phyloP scores from a whole-genome alignment of 2,888 invertebrate genomes.

The Glyphotaelius pellucidus region DNA sequence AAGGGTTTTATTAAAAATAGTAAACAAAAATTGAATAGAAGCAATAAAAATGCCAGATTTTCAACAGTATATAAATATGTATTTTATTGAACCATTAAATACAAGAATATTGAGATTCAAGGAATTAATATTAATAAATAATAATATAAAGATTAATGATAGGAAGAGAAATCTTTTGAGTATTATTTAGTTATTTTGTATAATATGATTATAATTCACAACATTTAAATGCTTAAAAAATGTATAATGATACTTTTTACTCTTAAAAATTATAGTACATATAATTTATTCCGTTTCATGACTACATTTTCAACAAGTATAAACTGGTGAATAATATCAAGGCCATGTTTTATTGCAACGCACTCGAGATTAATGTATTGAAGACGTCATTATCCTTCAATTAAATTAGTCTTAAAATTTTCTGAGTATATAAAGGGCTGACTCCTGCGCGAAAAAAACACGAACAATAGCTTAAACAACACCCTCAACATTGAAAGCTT shows the following conservation, averaged over 20 bases:
- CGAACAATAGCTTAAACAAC: too few species aligned
- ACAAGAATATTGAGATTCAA: constrained; percentile 24
- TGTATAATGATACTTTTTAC: neutral
- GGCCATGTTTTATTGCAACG: constrained; percentile 16
- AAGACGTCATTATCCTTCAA: neutral
- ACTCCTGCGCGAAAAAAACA: too few species aligned
- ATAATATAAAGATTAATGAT: neutral
- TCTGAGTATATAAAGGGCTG: neutral
- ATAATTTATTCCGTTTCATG: neutral
- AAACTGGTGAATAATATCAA: neutral
- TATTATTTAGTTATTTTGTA: neutral
- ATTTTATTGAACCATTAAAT: constrained; percentile 36
- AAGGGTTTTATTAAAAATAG: neutral
- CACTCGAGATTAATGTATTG: neutral
- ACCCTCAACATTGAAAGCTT: too few species aligned
- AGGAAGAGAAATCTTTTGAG: neutral
- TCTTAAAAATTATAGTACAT: neutral
- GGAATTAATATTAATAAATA: constrained; percentile 5
- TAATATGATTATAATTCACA: neutral
- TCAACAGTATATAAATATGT: constrained; percentile 40
- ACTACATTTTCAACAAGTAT: neutral
- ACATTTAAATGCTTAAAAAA: neutral
- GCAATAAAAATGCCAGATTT: constrained; percentile 26
- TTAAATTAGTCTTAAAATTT: neutral
- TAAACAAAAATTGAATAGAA: constrained; percentile 21